Evolutionary conservation across 2,113 vertebrate genomes (phyloP).

Genomic region (Psilopsiagon aymara): DNA sequence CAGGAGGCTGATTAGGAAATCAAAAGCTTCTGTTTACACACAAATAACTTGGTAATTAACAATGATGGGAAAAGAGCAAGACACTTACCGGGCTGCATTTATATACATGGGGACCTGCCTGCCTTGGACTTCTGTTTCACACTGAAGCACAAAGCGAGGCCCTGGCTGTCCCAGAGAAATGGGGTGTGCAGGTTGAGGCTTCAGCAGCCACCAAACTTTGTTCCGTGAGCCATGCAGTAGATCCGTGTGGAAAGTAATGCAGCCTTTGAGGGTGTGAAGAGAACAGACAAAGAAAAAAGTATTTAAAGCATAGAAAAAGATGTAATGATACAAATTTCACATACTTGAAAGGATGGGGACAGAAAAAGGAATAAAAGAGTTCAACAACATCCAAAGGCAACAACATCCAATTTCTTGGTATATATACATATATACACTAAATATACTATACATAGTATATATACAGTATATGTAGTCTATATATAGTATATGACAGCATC

Average conservation of each 20-base stretch:
- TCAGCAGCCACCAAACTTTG: neutral
- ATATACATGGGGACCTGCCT: conserved; percentile 46
- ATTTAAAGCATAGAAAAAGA: neutral
- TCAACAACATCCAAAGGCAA: neutral
- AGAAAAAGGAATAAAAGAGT: neutral
- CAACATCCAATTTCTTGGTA: neutral
- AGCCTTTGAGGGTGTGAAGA: neutral
- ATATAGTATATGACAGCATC: neutral
- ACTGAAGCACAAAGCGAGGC: conserved; percentile 12
- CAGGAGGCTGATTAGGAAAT: conserved; percentile 57
- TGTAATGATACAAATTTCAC: neutral
- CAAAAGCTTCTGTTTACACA: conserved; percentile 65
- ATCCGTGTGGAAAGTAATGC: neutral
- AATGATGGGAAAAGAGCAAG: conserved; percentile 57
- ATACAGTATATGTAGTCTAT: neutral
- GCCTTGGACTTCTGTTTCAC: conserved; percentile 16
- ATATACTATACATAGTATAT: neutral
- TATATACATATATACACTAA: neutral
- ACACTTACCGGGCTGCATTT: conserved; percentile 60
- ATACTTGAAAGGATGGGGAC: neutral
- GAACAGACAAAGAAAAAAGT: neutral
- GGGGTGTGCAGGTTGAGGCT: neutral
- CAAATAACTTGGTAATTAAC: conserved; percentile 66
- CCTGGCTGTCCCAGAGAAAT: neutral
- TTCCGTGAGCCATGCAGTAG: neutral